Conservation (phyloP, 2,113 vertebrate species). For the Seriola dumerili region DNA sequence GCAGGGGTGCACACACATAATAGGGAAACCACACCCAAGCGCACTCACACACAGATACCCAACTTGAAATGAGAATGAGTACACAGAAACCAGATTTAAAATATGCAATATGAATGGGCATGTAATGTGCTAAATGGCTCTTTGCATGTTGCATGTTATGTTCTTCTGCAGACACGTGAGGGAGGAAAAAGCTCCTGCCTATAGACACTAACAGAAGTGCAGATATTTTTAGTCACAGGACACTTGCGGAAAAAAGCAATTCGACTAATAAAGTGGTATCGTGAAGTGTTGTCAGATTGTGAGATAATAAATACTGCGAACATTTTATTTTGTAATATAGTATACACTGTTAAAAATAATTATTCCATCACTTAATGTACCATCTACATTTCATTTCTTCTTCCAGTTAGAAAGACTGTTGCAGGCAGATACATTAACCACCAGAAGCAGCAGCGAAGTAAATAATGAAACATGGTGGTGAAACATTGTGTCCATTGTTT, state of each 20-base stretch:
- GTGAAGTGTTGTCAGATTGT: neutral
- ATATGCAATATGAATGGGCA: conserved; percentile 45
- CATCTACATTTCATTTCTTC: neutral
- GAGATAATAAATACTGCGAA: neutral
- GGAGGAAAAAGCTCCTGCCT: neutral
- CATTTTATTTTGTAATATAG: neutral
- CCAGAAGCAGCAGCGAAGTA: conserved; percentile 11
- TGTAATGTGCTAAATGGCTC: conserved; percentile 18
- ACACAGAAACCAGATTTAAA: conserved; percentile 27
- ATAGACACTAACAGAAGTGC: neutral
- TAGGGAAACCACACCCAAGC: neutral
- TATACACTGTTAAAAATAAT: neutral
- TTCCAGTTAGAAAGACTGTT: neutral
- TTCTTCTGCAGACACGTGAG: neutral
- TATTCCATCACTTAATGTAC: too few relatives aligned
- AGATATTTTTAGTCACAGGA: neutral
- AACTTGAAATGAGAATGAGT: neutral
- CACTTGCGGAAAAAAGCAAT: too few relatives aligned
- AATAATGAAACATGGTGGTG: conserved; percentile 13
- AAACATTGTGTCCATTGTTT: conserved; percentile 11
- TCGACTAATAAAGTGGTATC: too few relatives aligned
- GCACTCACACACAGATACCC: neutral
- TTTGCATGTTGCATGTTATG: conserved; percentile 26
- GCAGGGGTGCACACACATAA: neutral
- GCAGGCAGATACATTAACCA: conserved; percentile 1